Conservation (phyloP, 2,797 vertebrate genomes). For the Microctenopoma lineatum region DNA sequence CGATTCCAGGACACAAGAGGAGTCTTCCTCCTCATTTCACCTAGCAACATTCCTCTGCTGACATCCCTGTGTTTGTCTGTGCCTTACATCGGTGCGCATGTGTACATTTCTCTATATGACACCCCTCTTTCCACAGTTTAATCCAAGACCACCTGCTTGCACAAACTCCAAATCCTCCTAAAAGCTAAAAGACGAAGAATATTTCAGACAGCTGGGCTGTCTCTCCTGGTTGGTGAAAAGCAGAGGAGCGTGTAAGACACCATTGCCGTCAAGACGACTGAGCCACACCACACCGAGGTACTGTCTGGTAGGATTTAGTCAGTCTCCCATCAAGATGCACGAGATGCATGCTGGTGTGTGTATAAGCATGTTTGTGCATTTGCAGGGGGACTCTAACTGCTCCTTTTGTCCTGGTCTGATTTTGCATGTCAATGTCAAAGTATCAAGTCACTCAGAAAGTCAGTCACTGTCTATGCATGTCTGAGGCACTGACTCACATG, state of each 20-base stretch:
- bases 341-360: constrained; percentile 21
- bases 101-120: constrained; percentile 19
- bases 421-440: constrained; percentile 61
- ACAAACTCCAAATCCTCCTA: constrained; percentile 53
- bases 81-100: constrained; percentile 17
- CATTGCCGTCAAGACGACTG: constrained; percentile 27
- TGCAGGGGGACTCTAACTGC: not conserved
- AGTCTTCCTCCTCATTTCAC: constrained; percentile 70
- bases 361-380: constrained; percentile 16
- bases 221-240: constrained; percentile 34
- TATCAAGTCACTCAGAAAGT: constrained; percentile 56
- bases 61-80: constrained; percentile 26
- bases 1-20: constrained; percentile 76
- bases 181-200: constrained; percentile 53
- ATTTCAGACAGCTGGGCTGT: constrained; percentile 41
- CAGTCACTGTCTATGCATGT: constrained; percentile 47
- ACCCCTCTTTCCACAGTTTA: constrained; percentile 49
- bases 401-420: constrained; percentile 38
- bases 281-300: constrained; percentile 27
- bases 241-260: constrained; percentile 42
- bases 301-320: constrained; percentile 61
- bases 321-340: constrained; percentile 42
- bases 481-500: constrained; percentile 56
- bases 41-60: constrained; percentile 71
- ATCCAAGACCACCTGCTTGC: constrained; percentile 57